These are phyloP conservation scores for Noctilio leporinus DNA, from an alignment of 2,113 vertebrate genomes.

Conservation along the genomic window DNA sequence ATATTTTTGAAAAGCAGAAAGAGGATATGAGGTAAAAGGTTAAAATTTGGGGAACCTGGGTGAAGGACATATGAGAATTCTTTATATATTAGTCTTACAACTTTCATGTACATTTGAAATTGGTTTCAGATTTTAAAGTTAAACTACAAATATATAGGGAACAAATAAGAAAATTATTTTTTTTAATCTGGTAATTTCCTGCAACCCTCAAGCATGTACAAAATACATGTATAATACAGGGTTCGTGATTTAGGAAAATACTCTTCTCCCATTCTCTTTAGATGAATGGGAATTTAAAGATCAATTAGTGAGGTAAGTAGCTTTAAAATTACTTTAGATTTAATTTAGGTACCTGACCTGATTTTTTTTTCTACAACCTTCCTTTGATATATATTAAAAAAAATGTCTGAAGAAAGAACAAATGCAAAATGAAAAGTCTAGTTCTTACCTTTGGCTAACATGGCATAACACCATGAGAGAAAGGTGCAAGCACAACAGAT, in stretches of 20 bases:
- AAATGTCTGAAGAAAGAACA: conserved; percentile 9
- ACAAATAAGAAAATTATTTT: background rate
- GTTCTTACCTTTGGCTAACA: background rate
- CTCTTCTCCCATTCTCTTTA: background rate
- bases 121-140: background rate
- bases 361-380: background rate
- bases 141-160: conserved; percentile 17
- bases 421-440: background rate
- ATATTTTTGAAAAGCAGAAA: conserved; percentile 2
- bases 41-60: background rate
- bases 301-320: background rate
- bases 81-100: background rate
- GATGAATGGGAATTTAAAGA: conserved; percentile 8
- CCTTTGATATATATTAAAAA: conserved; percentile 32
- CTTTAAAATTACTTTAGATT: conserved; percentile 31
- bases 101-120: background rate
- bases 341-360: conserved; percentile 1
- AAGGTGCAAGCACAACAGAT: background rate
- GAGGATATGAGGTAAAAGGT: background rate
- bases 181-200: conserved; percentile 34
- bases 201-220: background rate
- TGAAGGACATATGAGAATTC: background rate
- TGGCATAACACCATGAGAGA: background rate
- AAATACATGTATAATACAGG: conserved; percentile 7
- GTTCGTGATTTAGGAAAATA: background rate